Percentiles rank a stretch among this genome's conserved stretches.
Evolutionary conservation across 2,113 vertebrate species (phyloP).

Genomic region (Pionites leucogaster): DNA sequence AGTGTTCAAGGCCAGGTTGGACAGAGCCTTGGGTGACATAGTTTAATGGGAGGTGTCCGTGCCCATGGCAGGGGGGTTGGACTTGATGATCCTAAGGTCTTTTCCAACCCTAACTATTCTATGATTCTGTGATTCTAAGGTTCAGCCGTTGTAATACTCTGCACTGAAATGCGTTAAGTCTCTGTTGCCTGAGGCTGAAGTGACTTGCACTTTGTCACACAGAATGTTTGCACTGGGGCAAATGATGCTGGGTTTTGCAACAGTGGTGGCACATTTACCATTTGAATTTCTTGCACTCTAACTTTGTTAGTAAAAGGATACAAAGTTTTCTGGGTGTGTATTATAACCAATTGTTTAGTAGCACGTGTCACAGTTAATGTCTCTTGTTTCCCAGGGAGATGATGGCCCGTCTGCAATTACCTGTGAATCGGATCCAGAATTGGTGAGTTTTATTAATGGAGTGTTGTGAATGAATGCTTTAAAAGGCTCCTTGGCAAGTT

Average conservation of each 20-base stretch:
- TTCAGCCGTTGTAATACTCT: background rate
- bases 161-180: background rate
- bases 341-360: background rate
- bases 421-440: constrained; percentile 76
- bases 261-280: background rate
- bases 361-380: background rate
- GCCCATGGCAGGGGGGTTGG: too few species aligned
- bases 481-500: background rate
- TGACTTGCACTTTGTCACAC: background rate
- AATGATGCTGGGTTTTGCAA: background rate
- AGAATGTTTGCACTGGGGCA: background rate
- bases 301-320: background rate
- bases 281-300: background rate
- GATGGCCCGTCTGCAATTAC: constrained; percentile 79
- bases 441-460: constrained; percentile 65
- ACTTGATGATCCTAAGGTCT: too few species aligned
- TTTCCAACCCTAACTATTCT: too few species aligned
- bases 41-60: too few species aligned
- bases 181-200: background rate
- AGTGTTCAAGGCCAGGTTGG: too few species aligned
- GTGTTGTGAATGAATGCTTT: accelerated
- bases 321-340: background rate
- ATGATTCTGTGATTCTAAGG: too few species aligned
- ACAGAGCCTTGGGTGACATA: too few species aligned
- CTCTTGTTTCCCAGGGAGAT: constrained; percentile 75